Evolutionary conservation across 2,888 invertebrate species (phyloP), one percentile per base, ranked within the genome.

Genomic region (Tethea ocularis): DNA sequence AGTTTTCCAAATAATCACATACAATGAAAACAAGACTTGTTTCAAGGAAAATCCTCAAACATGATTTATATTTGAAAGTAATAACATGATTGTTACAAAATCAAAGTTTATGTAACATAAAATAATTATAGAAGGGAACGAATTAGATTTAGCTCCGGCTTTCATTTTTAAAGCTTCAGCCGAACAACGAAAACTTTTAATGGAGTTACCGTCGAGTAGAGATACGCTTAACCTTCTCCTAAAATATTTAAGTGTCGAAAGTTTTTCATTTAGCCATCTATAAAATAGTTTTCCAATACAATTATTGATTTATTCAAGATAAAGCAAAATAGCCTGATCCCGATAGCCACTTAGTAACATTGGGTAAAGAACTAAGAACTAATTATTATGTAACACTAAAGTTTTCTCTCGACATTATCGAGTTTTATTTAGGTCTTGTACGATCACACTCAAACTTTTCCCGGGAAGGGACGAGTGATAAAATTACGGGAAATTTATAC

Each of bases 401-500:
- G 63, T 58, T 62, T 65, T 71, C 63, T 57, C 46, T 54, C 54
- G 62, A 65, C 67, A 67, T 76, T 75, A 76, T 77, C 72, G 74
- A 76, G 74, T 74, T 79, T 69, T 67, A 70, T 79, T 69, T 67
- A 70, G 74, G 74, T 72, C 70, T 68, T 70, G 62, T 46, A 46
- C 71, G 64, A 62, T 60, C 54, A 63, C 54, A 61, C 66, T 56
- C 61, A 69, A 80, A 80, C 71, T 76, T 84, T 80, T 61, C 62
- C 64, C 57, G 64, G 63, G 73, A 78, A 76, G 72, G 83, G 80
- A 75, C 71, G 74, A 77, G 80, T 84, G 82, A 87, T 87, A 88
- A 89, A 88, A 88, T 88, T 84, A 83, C 80, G 72, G 74, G 66
- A 81, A 86, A 86, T 88, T 89, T 86, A 83, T 87, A 80, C 76